Evolutionary conservation across 2,888 invertebrate species (phyloP).

Genomic region (Diarsia dahlii): DNA sequence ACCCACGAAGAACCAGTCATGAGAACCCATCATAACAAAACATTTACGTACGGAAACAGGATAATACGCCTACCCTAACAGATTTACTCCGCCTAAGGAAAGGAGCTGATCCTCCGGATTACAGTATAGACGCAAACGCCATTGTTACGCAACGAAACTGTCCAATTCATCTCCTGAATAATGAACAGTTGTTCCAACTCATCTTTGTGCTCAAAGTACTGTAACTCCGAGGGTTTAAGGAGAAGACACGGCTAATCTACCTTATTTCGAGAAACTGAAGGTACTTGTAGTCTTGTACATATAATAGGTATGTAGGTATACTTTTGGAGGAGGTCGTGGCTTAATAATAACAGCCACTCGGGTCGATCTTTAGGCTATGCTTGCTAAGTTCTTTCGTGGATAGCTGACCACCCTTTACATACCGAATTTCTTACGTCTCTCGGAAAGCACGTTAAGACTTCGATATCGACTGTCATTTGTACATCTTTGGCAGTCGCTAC

Average conservation of each 20-base stretch:
- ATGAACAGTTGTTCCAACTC: conserved; percentile 46
- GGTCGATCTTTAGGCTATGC: no score
- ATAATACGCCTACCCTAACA: conserved; percentile 23
- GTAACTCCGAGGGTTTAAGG: conserved; percentile 14
- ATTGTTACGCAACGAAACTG: conserved; percentile 47
- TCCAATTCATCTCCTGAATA: conserved; percentile 53
- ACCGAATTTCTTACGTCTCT: no score
- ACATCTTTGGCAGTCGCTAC: no score
- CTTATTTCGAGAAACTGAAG: conserved; percentile 20
- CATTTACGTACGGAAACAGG: conserved; percentile 20
- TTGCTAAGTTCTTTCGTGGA: no score
- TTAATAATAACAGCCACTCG: no score
- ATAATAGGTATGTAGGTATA: neutral
- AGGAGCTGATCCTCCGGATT: conserved; percentile 64
- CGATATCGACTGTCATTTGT: no score
- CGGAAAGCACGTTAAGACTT: no score
- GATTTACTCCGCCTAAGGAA: conserved; percentile 31
- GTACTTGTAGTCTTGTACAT: neutral
- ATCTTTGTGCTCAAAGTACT: conserved; percentile 39
- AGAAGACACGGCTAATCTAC: conserved; percentile 29
- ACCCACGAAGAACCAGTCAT: neutral
- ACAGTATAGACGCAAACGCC: conserved; percentile 39
- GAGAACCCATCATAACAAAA: conserved; percentile 32
- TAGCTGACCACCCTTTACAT: no score
- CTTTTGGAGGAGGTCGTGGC: neutral